Conservation (phyloP, 92 coral and sea anemone genomes). For the Isaurus tuberculatus region DNA sequence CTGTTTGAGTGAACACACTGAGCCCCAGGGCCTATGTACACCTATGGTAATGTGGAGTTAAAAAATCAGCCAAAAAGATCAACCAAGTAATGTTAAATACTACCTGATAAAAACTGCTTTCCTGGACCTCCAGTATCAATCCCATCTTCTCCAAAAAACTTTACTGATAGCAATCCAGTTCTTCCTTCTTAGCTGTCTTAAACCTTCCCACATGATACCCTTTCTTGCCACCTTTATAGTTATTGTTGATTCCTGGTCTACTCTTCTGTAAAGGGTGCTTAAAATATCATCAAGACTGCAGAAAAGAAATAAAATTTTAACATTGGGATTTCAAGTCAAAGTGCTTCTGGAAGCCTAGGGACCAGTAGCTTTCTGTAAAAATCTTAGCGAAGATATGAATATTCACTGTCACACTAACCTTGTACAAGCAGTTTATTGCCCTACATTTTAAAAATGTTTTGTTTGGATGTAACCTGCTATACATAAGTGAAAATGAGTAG, state of each 20-base stretch:
- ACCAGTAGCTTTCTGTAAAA: constrained; percentile 23
- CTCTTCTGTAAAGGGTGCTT: constrained; percentile 46
- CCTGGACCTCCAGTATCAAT: constrained; percentile 56
- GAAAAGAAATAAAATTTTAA: constrained; percentile 34
- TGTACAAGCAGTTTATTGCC: constrained; percentile 23
- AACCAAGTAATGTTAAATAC: constrained; percentile 28
- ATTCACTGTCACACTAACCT: constrained; percentile 25
- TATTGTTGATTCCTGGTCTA: constrained; percentile 31
- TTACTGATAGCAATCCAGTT: constrained; percentile 48
- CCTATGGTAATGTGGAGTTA: constrained; percentile 22
- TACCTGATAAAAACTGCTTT: constrained; percentile 50
- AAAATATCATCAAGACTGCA: constrained; percentile 59
- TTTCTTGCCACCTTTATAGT: constrained; percentile 40
- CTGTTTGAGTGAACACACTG: constrained; percentile 26
- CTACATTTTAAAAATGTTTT: constrained; percentile 24
- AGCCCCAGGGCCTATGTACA: constrained; percentile 24
- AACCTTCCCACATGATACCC: constrained; percentile 48
- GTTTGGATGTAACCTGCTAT: constrained; percentile 24
- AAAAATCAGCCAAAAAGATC: constrained; percentile 21
- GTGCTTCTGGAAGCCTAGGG: constrained; percentile 32
- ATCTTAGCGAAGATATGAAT: constrained; percentile 26
- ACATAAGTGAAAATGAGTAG: constrained; percentile 21
- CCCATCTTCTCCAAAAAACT: constrained; percentile 52
- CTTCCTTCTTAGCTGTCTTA: constrained; percentile 50
- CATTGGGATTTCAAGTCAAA: constrained; percentile 28